Evolutionary conservation across 2,888 invertebrate genomes (phyloP).

Genomic region (Nasonia oneida): DNA sequence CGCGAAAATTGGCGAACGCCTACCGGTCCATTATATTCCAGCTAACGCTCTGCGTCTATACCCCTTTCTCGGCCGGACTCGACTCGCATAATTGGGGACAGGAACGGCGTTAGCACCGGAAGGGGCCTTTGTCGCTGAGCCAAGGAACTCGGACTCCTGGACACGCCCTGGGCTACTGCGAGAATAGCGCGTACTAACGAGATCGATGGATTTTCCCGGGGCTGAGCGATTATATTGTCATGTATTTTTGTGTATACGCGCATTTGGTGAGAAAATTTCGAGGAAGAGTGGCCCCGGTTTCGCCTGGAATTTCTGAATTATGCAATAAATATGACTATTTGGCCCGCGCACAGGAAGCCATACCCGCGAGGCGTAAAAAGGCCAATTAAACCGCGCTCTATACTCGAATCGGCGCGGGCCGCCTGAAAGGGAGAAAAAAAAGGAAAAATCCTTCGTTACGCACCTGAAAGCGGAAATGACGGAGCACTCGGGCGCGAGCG

Average conservation of each 20-base stretch:
- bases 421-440: not conserved
- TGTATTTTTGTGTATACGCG: not conserved
- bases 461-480: slow-evolving; percentile 61
- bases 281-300: not conserved
- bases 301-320: not conserved
- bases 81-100: slow-evolving; percentile 26
- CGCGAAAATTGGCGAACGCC: slow-evolving; percentile 26
- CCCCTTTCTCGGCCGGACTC: slow-evolving; percentile 21
- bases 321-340: not conserved
- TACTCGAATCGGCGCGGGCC: not conserved
- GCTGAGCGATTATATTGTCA: not conserved
- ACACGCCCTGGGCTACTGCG: not conserved
- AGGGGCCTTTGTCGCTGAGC: slow-evolving; percentile 4
- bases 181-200: not conserved
- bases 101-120: not conserved
- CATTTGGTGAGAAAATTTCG: not conserved
- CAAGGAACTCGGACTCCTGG: not conserved
- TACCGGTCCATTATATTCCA: not conserved
- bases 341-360: not conserved
- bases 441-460: not conserved
- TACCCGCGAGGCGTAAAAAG: not conserved
- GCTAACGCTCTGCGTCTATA: not conserved
- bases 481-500: not conserved
- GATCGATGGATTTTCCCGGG: not conserved
- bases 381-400: not conserved